Evolutionary conservation across 2,797 vertebrate species (phyloP).

Genomic region (Microcaecilia unicolor): DNA sequence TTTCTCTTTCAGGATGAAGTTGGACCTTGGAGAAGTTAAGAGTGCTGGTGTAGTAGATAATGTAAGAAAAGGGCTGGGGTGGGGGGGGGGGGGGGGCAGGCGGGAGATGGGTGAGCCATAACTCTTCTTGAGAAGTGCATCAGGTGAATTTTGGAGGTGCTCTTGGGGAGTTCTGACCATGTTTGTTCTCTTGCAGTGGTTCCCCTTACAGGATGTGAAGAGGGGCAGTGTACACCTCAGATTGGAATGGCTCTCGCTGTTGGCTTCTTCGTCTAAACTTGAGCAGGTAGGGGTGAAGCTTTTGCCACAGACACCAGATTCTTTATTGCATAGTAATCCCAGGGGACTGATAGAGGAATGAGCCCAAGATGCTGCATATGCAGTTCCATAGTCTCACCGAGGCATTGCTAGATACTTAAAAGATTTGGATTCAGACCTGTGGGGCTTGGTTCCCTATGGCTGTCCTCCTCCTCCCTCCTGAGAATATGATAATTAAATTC

Average conservation of each 20-base stretch:
- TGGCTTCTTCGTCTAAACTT: slow-evolving; percentile 71
- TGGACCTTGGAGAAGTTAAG: slow-evolving; percentile 82
- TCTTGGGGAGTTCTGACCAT: background rate
- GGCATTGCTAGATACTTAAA: too few species aligned
- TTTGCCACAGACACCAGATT: too few species aligned
- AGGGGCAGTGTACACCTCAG: slow-evolving; percentile 78
- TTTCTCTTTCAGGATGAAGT: slow-evolving; percentile 60
- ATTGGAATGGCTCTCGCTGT: slow-evolving; percentile 83
- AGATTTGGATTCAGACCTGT: too few species aligned
- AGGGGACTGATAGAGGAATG: background rate
- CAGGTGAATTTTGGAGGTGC: background rate
- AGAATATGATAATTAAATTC: too few species aligned
- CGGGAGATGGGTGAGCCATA: background rate
- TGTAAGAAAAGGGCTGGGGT: slow-evolving; percentile 45
- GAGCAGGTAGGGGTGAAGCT: slow-evolving; percentile 62
- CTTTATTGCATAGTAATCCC: too few species aligned
- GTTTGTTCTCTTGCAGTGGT: slow-evolving; percentile 65
- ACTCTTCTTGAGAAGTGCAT: background rate
- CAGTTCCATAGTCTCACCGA: too few species aligned
- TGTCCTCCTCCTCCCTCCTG: too few species aligned
- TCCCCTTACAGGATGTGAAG: slow-evolving; percentile 64
- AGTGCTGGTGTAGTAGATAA: slow-evolving; percentile 72
- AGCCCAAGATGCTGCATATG: too few species aligned
- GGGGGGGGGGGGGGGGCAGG: background rate
- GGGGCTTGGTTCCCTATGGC: too few species aligned